Evolutionary conservation across 2,113 vertebrate species (phyloP), one percentile per base, ranked within the genome.

Genomic region (Neopipo cinnamomea): DNA sequence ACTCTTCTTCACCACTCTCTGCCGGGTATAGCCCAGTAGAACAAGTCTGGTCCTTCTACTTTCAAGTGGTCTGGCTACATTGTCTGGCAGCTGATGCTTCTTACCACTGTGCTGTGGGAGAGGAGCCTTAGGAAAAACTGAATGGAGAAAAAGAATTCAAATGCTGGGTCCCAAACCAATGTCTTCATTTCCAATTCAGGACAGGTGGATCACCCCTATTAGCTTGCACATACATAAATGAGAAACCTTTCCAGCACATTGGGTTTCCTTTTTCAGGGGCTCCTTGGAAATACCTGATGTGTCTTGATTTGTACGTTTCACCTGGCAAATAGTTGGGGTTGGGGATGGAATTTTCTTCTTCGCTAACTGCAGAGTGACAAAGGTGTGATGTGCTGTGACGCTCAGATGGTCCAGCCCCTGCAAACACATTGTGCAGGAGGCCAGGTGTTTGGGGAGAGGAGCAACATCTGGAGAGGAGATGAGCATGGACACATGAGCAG

Each of bases 11-110:
- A 27, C 74, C 31, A 52, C 65, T 89, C 79, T 89, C 94, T 88
- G 30, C 81, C 4, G 2, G 37, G 76, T 93, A 92, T 56, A 97
- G 63, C 75, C 61, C 1, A 13, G 46, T 47, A 95, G 79, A 58
- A 93, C 77, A 58, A 91, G 86, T 82, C 94, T 96, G 75, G 75
- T 94, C 89, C 20, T 96, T 95, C 81, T 83, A 21, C 87, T 93
- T 94, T 87, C 59, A 91, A 92, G 82, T 94, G 95, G 93, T 95
- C 94, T 93, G 94, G 87, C 80, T 91, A 84, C 81, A 46, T 67
- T 82, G 50, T 91, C 72, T 89, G 58, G 63, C 92, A 93, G 85
- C 80, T 86, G 75, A 28, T 74, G 66, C 41, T 63, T 88, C 75
- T 78, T 78, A 68, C 14, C 25, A 9, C 52, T 90, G 79, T 80